These are phyloP conservation scores for Amphiduros pacificus DNA, from an alignment of 2,888 invertebrate species.

Conservation along the genomic window DNA sequence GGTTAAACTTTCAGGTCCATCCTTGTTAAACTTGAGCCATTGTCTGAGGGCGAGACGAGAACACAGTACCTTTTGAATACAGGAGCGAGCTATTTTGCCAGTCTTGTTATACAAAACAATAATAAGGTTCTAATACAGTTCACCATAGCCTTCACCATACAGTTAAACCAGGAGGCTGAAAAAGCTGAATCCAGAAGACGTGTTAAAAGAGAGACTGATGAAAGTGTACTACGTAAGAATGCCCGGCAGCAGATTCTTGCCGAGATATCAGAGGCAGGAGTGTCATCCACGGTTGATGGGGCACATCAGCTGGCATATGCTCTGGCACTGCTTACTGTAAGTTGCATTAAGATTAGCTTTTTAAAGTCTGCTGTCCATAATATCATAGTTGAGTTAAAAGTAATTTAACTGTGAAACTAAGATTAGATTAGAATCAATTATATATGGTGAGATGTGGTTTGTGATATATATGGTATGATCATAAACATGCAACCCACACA, in stretches of 20 bases:
- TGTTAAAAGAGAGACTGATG: neutral
- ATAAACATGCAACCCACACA: too few species aligned
- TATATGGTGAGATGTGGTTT: too few species aligned
- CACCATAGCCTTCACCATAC: slow-evolving; percentile 1
- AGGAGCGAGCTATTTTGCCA: neutral
- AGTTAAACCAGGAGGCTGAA: slow-evolving; percentile 1
- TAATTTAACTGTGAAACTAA: too few species aligned
- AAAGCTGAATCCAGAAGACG: neutral
- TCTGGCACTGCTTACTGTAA: slow-evolving; percentile 5
- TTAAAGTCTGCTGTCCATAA: too few species aligned
- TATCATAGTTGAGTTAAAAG: too few species aligned
- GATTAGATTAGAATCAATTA: too few species aligned
- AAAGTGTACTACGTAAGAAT: too few species aligned
- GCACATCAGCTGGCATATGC: slow-evolving; percentile 7
- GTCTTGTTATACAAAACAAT: neutral
- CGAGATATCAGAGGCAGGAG: too few species aligned
- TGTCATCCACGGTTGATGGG: too few species aligned
- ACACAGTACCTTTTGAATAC: neutral
- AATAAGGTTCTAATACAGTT: neutral
- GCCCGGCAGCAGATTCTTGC: too few species aligned
- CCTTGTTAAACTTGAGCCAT: neutral
- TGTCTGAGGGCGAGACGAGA: too few species aligned
- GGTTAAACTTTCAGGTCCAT: neutral
- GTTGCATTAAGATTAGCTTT: neutral
- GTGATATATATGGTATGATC: too few species aligned